phyloP scores from a whole-genome alignment of 1,140 invertebrate species.

The Lucilia sericata region DNA sequence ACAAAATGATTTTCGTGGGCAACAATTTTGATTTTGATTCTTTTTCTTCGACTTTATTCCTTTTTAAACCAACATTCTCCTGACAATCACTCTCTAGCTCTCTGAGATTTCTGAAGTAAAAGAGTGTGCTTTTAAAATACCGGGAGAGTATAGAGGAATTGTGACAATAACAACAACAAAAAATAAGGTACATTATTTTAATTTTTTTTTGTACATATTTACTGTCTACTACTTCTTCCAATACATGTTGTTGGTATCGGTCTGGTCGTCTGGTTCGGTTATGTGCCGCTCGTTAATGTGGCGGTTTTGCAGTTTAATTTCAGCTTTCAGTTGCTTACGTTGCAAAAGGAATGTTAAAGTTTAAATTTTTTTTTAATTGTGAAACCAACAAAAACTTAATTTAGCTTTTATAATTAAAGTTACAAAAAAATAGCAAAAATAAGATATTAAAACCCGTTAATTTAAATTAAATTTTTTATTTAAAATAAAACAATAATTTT shows the following conservation, averaged over 20 bases:
- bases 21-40: neutral
- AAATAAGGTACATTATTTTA: neutral
- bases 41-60: neutral
- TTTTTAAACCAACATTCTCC: neutral
- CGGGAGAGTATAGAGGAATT: neutral
- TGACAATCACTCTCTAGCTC: neutral
- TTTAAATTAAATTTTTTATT: neutral
- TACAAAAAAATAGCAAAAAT: neutral
- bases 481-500: neutral
- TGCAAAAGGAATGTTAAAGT: slow-evolving; percentile 8
- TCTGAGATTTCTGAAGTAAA: neutral
- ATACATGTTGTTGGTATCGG: neutral
- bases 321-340: slow-evolving; percentile 34
- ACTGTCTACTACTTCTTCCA: neutral
- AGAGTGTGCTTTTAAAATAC: neutral
- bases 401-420: neutral
- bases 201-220: neutral
- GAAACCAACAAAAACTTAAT: neutral
- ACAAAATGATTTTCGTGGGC: no score
- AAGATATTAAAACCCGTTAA: neutral
- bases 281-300: slow-evolving; percentile 36
- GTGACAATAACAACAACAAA: neutral
- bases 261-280: slow-evolving; percentile 32
- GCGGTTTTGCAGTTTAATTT: slow-evolving; percentile 41
- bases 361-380: neutral